A percentile compares a stretch with the other conserved stretches of the same genome.
phyloP scores from a whole-genome alignment of 2,888 invertebrate genomes.

The Creontiades dilutus region DNA sequence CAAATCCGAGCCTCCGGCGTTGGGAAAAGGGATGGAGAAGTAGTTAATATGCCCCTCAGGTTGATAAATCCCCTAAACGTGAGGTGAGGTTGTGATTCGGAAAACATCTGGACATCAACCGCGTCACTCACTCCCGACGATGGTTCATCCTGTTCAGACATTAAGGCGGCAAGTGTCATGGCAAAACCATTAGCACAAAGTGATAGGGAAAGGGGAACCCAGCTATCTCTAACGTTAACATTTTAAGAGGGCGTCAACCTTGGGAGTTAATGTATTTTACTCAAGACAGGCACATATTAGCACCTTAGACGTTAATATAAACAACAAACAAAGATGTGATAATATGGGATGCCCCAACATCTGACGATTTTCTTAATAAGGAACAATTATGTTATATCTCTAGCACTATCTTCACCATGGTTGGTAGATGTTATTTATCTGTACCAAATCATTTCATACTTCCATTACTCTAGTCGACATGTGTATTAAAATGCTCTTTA shows the following conservation, averaged over 20 bases:
- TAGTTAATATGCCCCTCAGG: conserved; percentile 66
- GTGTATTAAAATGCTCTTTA: too few relatives aligned
- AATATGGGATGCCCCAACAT: too few relatives aligned
- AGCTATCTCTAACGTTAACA: background rate
- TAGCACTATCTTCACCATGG: too few relatives aligned
- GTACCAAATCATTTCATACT: too few relatives aligned
- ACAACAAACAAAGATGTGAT: too few relatives aligned
- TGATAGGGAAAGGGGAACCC: background rate
- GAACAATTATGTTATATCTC: too few relatives aligned
- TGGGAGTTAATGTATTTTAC: background rate
- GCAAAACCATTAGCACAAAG: conserved; percentile 41
- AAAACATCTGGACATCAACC: conserved; percentile 64
- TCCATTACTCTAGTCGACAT: too few relatives aligned
- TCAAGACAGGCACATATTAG: background rate
- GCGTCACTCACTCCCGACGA: background rate
- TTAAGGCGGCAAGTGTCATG: conserved; percentile 1
- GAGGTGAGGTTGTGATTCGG: conserved; percentile 55
- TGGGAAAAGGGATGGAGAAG: background rate
- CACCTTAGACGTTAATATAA: background rate
- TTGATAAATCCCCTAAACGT: conserved; percentile 63
- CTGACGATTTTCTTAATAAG: too few relatives aligned
- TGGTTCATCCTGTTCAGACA: conserved; percentile 28
- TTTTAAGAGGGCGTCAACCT: background rate
- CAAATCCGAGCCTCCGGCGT: conserved; percentile 48
- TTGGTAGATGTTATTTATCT: too few relatives aligned